Evolutionary conservation across 2,797 vertebrate species (phyloP), one percentile per base, ranked within the genome.

Genomic region (Danio choprae): DNA sequence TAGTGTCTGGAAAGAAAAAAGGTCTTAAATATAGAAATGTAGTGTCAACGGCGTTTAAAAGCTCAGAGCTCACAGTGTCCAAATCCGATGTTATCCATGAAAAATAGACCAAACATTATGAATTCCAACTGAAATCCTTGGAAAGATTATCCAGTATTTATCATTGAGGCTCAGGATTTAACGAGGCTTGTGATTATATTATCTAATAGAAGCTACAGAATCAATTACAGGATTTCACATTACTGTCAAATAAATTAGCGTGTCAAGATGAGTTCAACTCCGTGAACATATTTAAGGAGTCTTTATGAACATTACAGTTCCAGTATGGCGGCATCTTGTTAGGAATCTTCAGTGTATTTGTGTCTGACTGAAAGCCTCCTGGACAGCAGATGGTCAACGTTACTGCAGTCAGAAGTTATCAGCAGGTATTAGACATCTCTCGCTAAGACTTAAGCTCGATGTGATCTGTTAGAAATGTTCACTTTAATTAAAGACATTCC

Each of bases 301-400:
- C 29, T 29, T 29, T 29, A 29, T 51, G 9, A 51, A 11, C 12
- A 51, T 51, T 15, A 4, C 48, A 10, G 29, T 70, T 38, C 9
- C 15, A 38, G 51, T 55, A 43, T 55, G 36, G n/a, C 6, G 56
- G 51, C 11, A 56, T 71, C 38, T 20, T 20, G 38, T 43, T 59
- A 58, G 18, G 4, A 10, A 46, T 8, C 55, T 73, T 73, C 20
- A 44, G 70, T 36, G 36, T 44, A 44, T 67, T 38, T 70, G 40
- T 63, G 51, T 84, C 20, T 72, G 53, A 71, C 53, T 72, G 41
- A 79, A 63, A 81, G 60, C 80, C 65, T 51, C 46, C 13, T 60
- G 70, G 64, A 56, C 56, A 78, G 56, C 77, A 85, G 84, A 81
- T 85, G 81, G 74, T 69, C 50, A 22, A 11, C 1, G 43, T 15